phyloP scores from a whole-genome alignment of 2,113 vertebrate genomes.

The Ceyx margarethae region DNA sequence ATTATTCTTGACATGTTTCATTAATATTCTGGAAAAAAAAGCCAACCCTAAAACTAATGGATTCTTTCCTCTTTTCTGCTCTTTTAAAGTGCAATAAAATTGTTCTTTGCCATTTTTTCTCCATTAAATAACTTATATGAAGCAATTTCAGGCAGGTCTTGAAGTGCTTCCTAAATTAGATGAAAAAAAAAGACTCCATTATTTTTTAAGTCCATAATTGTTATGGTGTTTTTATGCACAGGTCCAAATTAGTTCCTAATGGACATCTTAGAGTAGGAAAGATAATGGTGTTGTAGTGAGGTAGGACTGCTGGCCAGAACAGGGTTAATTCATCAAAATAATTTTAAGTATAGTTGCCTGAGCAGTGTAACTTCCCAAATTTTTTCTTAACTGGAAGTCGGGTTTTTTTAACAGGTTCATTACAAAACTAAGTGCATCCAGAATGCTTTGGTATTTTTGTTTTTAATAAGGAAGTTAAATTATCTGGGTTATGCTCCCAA shows the following conservation, averaged over 20 bases:
- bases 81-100: conserved; percentile 57
- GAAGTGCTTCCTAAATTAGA: conserved; percentile 68
- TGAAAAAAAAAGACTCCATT: conserved; percentile 71
- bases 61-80: conserved; percentile 27
- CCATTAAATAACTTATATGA: conserved; percentile 69
- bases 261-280: conserved; percentile 56
- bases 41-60: conserved; percentile 39
- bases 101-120: conserved; percentile 63
- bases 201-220: conserved; percentile 77
- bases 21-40: conserved; percentile 55
- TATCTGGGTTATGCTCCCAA: conserved; percentile 69
- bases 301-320: conserved; percentile 61
- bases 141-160: conserved; percentile 57
- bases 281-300: conserved; percentile 70
- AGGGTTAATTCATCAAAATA: conserved; percentile 74
- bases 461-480: conserved; percentile 71
- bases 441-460: not conserved
- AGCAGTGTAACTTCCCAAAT: not conserved
- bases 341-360: conserved; percentile 44
- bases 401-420: not conserved
- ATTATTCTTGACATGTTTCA: not conserved
- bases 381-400: not conserved
- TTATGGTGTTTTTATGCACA: conserved; percentile 57
- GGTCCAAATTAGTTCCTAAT: conserved; percentile 73
- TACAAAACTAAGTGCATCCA: not conserved